Base-by-base conservation (phyloP, 2,888 invertebrate genomes). In the Orthonychiurus folsomi region DNA sequence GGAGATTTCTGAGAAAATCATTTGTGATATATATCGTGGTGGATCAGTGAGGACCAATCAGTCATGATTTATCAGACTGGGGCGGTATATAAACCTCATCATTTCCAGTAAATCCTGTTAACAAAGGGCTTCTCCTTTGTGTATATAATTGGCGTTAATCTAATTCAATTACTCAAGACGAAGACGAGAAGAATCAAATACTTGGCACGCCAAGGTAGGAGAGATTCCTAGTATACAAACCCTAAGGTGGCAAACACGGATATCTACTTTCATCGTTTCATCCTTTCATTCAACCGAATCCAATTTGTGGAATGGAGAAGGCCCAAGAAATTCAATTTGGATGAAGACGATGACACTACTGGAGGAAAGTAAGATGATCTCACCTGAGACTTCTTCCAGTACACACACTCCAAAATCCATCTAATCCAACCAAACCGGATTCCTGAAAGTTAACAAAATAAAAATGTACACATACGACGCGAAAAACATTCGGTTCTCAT, bases 1-100 rank as follows among this genome's bases (percentile, higher is more conserved):
- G n/a, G n/a, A n/a, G n/a, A n/a, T n/a, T n/a, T n/a, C n/a, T n/a
- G n/a, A n/a, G n/a, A n/a, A n/a, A n/a, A n/a, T n/a, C n/a, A n/a
- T n/a, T n/a, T n/a, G n/a, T n/a, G n/a, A n/a, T n/a, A n/a, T n/a
- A n/a, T n/a, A n/a, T n/a, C n/a, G n/a, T n/a, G n/a, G n/a, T 1
- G 37, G 37, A 37, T 37, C 37, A 37, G 37, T 37, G 37, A 37
- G 1, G 26, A 61, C 56, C 56, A 56, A 56, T 56, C 61, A 61
- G 56, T 61, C 61, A 60, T 27, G 21, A 26, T 48, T 18, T 25
- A 50, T 60, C 60, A 60, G 60, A 60, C 60, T 60, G 60, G 60
- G 60, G 60, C 60, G 60, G 52, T 60, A 60, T 25, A 27, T n/a
- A 18, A n/a, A 62, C 37, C 5, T 52, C 62, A 62, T 62, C 62